These are phyloP conservation scores for Trachymyrmex septentrionalis DNA, from an alignment of 1,140 invertebrate species.

Conservation along the genomic window DNA sequence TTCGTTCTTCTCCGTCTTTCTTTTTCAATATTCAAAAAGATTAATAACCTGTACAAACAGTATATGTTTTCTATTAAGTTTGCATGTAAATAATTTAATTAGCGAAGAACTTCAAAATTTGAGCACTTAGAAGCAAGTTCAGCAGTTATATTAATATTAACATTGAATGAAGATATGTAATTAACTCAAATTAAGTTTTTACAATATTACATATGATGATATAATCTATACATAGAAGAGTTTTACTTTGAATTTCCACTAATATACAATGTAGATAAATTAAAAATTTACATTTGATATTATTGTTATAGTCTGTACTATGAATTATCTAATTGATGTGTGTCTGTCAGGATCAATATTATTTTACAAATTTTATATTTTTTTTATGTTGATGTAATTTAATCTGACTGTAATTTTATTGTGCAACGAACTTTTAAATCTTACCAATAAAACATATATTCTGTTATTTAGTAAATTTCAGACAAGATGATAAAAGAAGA, in stretches of 20 bases:
- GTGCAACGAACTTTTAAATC: too few species aligned
- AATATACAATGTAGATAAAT: neutral
- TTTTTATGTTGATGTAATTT: too few species aligned
- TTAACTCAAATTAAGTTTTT: neutral
- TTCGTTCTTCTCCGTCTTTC: neutral
- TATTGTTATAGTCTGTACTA: neutral
- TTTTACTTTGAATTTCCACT: neutral
- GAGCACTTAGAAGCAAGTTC: neutral
- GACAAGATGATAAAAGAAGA: too few species aligned
- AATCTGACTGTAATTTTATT: too few species aligned
- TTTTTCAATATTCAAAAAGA: neutral
- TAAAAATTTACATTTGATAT: neutral
- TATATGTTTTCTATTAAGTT: too few species aligned
- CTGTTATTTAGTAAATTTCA: too few species aligned
- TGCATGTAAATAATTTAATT: neutral
- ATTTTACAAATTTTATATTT: too few species aligned
- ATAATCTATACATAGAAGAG: neutral
- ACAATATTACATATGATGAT: neutral
- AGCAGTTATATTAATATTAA: neutral
- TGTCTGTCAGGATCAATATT: too few species aligned
- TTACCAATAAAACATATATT: too few species aligned
- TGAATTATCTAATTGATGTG: neutral
- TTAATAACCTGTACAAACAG: too few species aligned
- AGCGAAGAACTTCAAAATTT: neutral
- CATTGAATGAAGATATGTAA: neutral